A percentile compares a stretch with the other conserved stretches of the same genome.
phyloP scores from a whole-genome alignment of 2,113 vertebrate genomes.

The Tretioscincus oriximinensis region DNA sequence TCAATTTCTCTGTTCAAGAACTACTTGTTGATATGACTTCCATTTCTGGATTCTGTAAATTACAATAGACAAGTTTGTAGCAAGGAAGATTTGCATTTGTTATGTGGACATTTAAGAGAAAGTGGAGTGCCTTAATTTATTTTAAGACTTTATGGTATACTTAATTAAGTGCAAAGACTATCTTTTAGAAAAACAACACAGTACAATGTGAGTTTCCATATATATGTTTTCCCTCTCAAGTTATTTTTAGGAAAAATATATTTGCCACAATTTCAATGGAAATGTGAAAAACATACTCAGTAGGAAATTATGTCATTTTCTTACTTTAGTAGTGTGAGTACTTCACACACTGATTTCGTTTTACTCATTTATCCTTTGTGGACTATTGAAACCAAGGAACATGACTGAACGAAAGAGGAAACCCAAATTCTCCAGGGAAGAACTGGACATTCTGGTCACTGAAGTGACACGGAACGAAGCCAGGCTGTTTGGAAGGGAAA shows the following conservation, averaged over 20 bases:
- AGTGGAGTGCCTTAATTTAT: neutral
- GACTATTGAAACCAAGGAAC: constrained; percentile 79
- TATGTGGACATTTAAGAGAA: neutral
- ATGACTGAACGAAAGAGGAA: constrained; percentile 80
- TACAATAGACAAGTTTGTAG: neutral
- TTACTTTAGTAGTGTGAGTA: constrained; percentile 52
- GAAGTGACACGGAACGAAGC: constrained; percentile 79
- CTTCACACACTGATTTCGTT: constrained; percentile 54
- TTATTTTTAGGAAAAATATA: constrained; percentile 42
- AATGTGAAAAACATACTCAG: constrained; percentile 32
- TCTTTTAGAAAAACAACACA: constrained; percentile 23
- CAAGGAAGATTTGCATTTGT: neutral
- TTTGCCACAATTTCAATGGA: neutral
- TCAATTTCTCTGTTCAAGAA: too few species aligned
- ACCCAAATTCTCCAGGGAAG: constrained; percentile 82
- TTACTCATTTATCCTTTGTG: constrained; percentile 78
- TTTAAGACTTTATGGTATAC: neutral
- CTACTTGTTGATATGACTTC: too few species aligned
- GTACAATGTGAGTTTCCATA: neutral
- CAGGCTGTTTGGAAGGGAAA: constrained; percentile 77
- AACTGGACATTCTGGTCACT: constrained; percentile 81
- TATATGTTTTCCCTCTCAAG: neutral
- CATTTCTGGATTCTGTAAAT: neutral
- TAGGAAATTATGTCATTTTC: constrained; percentile 16
- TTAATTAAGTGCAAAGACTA: constrained; percentile 14